Percentiles rank a stretch among this genome's conserved stretches.
phyloP scores from a whole-genome alignment of 1,140 invertebrate species.

The Bombus picipes region DNA sequence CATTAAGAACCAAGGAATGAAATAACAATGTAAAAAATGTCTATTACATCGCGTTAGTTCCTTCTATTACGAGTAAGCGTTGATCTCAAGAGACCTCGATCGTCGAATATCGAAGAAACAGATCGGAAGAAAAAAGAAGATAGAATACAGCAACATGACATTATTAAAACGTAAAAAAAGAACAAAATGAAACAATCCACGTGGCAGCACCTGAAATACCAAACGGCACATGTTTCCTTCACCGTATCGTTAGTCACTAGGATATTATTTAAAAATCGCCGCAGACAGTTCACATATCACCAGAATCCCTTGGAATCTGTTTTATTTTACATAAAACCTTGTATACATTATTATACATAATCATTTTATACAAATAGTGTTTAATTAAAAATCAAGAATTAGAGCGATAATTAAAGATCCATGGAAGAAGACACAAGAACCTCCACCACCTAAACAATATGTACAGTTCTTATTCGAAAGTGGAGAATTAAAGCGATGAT shows the following conservation, averaged over 20 bases:
- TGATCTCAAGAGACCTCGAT: neutral
- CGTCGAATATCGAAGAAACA: neutral
- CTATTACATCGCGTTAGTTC: no score
- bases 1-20: no score
- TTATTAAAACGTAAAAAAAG: neutral
- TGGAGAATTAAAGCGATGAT: neutral
- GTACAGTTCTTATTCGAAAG: no score
- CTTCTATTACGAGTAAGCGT: neutral
- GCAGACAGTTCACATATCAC: neutral
- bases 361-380: neutral
- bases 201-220: conserved; percentile 4
- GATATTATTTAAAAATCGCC: neutral
- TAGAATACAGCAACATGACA: neutral
- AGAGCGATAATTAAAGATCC: neutral
- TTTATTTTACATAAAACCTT: neutral
- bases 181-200: neutral
- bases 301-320: neutral
- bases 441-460: conserved; percentile 67
- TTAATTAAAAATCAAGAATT: neutral
- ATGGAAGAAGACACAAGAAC: conserved; percentile 47
- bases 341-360: neutral
- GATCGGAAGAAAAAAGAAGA: neutral
- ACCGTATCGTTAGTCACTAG: conserved; percentile 45
- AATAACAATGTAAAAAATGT: no score
- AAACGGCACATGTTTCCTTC: conserved; percentile 27